phyloP scores from a whole-genome alignment of 2,113 vertebrate genomes.

The Diadophis punctatus region DNA sequence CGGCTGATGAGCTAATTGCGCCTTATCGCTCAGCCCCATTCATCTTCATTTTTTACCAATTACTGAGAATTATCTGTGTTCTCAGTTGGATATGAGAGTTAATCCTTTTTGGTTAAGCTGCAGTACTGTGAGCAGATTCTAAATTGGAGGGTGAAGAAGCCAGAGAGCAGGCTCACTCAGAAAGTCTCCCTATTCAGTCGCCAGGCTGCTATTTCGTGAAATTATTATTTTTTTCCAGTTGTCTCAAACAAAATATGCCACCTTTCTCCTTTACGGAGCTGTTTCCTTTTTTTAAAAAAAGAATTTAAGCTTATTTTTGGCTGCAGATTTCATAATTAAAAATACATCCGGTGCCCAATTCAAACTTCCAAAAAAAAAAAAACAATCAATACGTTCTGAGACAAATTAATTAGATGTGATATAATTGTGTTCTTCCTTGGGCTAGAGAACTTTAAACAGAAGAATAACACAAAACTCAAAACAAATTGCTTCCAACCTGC shows the following conservation, averaged over 20 bases:
- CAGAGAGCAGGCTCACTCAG: conserved; percentile 78
- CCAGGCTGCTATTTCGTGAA: conserved; percentile 73
- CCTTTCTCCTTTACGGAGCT: conserved; percentile 8
- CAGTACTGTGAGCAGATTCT: conserved; percentile 98
- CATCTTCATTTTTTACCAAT: conserved; percentile 99
- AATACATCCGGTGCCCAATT: neutral
- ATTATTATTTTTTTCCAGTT: conserved; percentile 27
- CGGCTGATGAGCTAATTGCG: conserved; percentile 99
- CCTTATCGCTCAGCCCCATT: conserved; percentile 99
- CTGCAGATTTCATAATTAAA: neutral
- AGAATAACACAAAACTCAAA: neutral
- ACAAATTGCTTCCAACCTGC: conserved; percentile 26
- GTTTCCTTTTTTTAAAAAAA: neutral
- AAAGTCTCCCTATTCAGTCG: conserved; percentile 82
- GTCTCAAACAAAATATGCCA: conserved; percentile 53
- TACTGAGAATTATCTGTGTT: conserved; percentile 99
- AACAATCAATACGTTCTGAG: conserved; percentile 5
- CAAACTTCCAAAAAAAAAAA: conserved; percentile 16
- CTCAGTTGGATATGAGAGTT: conserved; percentile 99
- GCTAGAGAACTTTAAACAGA: neutral
- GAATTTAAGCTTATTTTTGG: conserved; percentile 33
- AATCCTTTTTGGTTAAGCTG: conserved; percentile 99
- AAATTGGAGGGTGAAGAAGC: conserved; percentile 87
- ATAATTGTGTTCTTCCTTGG: neutral
- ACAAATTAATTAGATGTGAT: conserved; percentile 7